phyloP scores from a whole-genome alignment of 2,113 vertebrate genomes.

The Pygoscelis antarcticus region DNA sequence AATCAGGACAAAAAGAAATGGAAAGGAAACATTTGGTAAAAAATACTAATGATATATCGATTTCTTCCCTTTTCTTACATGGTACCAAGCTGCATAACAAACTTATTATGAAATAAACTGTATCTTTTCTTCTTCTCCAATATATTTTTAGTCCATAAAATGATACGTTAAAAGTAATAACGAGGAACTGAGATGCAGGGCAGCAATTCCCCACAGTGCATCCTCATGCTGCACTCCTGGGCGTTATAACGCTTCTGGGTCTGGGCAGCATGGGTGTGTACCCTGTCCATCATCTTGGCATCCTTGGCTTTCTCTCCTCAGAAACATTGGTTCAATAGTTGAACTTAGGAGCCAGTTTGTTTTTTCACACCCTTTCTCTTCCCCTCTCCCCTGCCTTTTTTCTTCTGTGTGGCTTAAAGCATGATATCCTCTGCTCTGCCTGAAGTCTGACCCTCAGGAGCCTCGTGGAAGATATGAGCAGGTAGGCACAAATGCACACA shows the following conservation, averaged over 20 bases:
- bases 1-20: background rate
- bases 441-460: background rate
- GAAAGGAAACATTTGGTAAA: background rate
- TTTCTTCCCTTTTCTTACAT: background rate
- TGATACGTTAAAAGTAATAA: background rate
- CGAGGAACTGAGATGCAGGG: background rate
- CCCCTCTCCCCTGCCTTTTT: background rate
- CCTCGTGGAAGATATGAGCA: background rate
- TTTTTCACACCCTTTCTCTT: background rate
- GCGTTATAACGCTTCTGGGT: accelerated
- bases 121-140: background rate
- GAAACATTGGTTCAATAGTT: background rate
- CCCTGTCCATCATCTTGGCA: background rate
- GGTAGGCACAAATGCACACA: background rate
- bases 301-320: background rate
- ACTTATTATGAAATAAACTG: background rate
- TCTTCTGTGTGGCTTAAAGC: background rate
- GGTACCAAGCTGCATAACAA: background rate
- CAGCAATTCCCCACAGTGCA: background rate
- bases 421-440: background rate
- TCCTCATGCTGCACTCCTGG: background rate
- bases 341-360: background rate
- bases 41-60: background rate
- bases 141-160: background rate
- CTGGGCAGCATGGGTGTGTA: background rate